phyloP scores from a whole-genome alignment of 2,113 vertebrate genomes.

The Nibea coibor region DNA sequence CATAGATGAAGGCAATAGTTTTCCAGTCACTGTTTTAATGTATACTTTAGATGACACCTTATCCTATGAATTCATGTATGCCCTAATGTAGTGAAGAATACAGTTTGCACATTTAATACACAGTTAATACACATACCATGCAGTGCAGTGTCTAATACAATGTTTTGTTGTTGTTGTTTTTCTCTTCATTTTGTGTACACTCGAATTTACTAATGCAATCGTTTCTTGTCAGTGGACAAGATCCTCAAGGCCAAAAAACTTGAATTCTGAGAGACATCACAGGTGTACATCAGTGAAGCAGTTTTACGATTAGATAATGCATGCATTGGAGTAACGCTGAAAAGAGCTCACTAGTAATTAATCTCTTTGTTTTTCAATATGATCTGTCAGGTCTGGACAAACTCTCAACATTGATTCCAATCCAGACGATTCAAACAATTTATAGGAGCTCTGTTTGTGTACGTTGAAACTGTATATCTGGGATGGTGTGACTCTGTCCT shows the following conservation, averaged over 20 bases:
- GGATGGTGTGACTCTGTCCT: neutral
- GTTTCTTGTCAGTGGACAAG: neutral
- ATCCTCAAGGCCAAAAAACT: neutral
- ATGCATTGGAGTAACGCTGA: neutral
- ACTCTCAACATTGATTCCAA: neutral
- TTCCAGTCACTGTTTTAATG: neutral
- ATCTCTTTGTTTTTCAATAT: neutral
- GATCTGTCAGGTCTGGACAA: neutral
- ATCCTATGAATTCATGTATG: neutral
- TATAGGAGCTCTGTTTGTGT: neutral
- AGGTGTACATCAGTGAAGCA: neutral
- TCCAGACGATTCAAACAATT: neutral
- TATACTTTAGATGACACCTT: neutral
- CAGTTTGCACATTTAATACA: neutral
- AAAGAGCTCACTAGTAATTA: neutral
- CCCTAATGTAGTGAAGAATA: neutral
- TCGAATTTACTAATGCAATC: neutral
- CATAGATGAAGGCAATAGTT: no score
- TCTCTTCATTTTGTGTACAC: neutral
- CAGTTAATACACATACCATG: no score
- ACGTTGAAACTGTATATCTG: neutral
- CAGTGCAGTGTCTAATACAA: neutral
- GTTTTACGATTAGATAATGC: conserved; percentile 6
- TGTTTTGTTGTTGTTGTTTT: neutral
- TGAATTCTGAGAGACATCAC: neutral